Conservation (phyloP, 2,113 vertebrate species). For the Megaleporinus macrocephalus region DNA sequence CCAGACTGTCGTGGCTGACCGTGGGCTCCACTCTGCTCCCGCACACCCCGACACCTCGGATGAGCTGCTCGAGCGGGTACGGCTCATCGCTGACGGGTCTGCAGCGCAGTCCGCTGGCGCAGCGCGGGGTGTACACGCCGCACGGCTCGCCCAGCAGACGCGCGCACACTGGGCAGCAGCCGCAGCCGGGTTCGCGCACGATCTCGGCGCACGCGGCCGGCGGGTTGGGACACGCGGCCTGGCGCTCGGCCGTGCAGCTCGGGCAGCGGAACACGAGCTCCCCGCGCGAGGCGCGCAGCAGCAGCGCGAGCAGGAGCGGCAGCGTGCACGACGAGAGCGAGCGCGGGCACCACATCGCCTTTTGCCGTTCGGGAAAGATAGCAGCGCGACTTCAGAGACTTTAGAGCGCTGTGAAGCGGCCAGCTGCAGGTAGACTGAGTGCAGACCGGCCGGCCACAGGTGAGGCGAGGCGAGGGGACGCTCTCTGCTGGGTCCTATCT, state of each 20-base stretch:
- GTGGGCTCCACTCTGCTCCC: conserved; percentile 76
- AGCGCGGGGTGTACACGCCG: conserved; percentile 89
- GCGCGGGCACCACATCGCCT: conserved; percentile 32
- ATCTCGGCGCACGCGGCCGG: conserved; percentile 78
- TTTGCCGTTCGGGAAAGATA: neutral
- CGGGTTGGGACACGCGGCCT: conserved; percentile 71
- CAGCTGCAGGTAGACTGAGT: conserved; percentile 63
- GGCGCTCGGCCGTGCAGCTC: conserved; percentile 79
- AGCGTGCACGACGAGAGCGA: conserved; percentile 42
- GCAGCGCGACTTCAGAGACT: neutral
- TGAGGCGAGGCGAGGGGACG: conserved; percentile 51
- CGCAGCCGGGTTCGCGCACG: conserved; percentile 86
- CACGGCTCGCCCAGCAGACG: conserved; percentile 81
- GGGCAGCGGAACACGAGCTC: conserved; percentile 89
- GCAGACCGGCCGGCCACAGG: conserved; percentile 68
- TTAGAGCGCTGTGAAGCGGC: neutral
- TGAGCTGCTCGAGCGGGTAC: conserved; percentile 85
- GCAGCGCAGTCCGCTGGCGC: conserved; percentile 85
- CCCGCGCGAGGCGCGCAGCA: conserved; percentile 54
- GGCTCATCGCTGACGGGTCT: conserved; percentile 81
- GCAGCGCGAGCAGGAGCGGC: conserved; percentile 58
- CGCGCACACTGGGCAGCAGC: conserved; percentile 87
- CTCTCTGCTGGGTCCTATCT: conserved; percentile 72
- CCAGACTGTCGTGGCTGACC: conserved; percentile 63
- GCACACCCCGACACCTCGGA: conserved; percentile 86